phyloP scores from a whole-genome alignment of 2,888 invertebrate genomes.

The Agrochola macilenta region DNA sequence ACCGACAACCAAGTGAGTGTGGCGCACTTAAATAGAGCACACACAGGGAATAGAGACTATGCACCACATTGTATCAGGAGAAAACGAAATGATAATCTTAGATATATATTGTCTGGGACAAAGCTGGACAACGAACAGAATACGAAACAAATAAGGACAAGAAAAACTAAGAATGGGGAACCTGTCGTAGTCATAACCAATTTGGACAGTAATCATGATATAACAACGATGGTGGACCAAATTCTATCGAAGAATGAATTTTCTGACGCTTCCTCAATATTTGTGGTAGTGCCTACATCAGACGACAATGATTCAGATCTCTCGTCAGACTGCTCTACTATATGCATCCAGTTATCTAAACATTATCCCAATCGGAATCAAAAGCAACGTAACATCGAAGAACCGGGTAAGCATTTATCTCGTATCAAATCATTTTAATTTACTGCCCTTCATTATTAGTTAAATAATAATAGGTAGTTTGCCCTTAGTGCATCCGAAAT shows the following conservation, averaged over 20 bases:
- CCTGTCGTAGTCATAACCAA: constrained; percentile 67
- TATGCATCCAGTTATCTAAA: constrained; percentile 22
- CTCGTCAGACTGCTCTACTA: constrained; percentile 12
- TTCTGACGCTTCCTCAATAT: constrained; percentile 70
- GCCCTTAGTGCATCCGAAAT: too few species aligned
- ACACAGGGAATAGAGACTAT: neutral
- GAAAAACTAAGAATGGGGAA: constrained; percentile 37
- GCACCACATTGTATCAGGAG: neutral
- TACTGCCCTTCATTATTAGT: too few species aligned
- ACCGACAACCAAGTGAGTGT: neutral
- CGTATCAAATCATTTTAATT: too few species aligned
- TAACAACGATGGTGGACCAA: constrained; percentile 67
- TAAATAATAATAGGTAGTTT: too few species aligned
- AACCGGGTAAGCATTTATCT: constrained; percentile 12
- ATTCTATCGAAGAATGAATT: constrained; percentile 65
- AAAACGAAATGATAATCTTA: constrained; percentile 36
- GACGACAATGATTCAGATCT: constrained; percentile 65
- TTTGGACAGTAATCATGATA: constrained; percentile 63
- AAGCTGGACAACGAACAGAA: neutral
- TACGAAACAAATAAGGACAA: constrained; percentile 6
- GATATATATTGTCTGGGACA: constrained; percentile 57
- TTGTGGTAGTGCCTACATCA: constrained; percentile 71
- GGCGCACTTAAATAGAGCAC: neutral
- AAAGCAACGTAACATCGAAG: neutral
- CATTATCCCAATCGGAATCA: neutral